phyloP scores from a whole-genome alignment of 2,113 vertebrate species.

The Gadus macrocephalus region DNA sequence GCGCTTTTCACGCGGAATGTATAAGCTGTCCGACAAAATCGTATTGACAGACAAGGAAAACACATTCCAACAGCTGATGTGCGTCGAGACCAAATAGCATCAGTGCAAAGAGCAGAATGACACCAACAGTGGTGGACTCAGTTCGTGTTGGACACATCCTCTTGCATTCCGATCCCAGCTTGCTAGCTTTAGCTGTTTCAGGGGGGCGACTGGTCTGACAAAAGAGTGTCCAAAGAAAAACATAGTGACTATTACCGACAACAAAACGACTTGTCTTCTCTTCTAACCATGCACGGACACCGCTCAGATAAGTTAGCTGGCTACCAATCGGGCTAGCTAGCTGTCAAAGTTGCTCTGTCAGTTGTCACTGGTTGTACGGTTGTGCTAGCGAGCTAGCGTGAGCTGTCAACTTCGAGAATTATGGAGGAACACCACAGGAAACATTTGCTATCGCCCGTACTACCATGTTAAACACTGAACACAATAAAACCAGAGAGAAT shows the following conservation, averaged over 20 bases:
- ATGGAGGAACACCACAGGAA: constrained; percentile 23
- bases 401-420: constrained; percentile 71
- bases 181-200: constrained; percentile 54
- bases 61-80: constrained; percentile 68
- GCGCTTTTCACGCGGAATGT: constrained; percentile 42
- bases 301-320: constrained; percentile 58
- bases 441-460: constrained; percentile 13
- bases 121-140: constrained; percentile 30
- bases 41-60: constrained; percentile 62
- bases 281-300: constrained; percentile 28
- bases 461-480: constrained; percentile 38
- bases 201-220: constrained; percentile 31
- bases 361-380: constrained; percentile 66
- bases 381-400: constrained; percentile 62
- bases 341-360: constrained; percentile 73
- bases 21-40: constrained; percentile 46
- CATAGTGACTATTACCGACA: constrained; percentile 14
- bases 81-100: constrained; percentile 50
- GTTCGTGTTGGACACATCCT: constrained; percentile 33
- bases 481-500: constrained; percentile 37
- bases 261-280: not conserved
- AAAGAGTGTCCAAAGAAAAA: constrained; percentile 28
- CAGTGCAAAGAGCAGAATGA: constrained; percentile 43
- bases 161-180: constrained; percentile 57
- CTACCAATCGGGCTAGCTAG: constrained; percentile 51